phyloP scores from a whole-genome alignment of 2,888 invertebrate genomes.

The Onchidella celtica region DNA sequence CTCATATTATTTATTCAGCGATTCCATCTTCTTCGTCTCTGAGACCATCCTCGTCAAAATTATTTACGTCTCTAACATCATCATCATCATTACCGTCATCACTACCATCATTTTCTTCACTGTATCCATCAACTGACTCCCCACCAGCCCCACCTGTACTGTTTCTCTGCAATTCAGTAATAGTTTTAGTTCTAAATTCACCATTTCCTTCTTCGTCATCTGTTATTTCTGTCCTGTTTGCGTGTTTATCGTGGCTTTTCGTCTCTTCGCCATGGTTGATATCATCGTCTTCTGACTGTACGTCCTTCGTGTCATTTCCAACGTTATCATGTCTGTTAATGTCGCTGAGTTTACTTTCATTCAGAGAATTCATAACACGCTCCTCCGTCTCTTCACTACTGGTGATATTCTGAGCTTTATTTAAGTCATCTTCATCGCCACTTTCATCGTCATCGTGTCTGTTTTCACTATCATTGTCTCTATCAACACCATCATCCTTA shows the following conservation, averaged over 20 bases:
- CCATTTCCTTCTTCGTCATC: neutral
- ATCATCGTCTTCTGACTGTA: too few relatives aligned
- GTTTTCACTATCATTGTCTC: neutral
- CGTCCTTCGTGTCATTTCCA: neutral
- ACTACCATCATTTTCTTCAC: neutral
- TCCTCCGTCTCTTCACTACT: neutral
- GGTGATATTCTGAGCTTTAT: neutral
- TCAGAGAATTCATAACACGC: too few relatives aligned
- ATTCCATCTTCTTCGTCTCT: neutral
- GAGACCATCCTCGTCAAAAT: neutral
- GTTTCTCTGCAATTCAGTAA: neutral
- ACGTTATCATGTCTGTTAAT: too few relatives aligned
- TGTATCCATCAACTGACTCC: neutral
- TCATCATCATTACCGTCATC: constrained; percentile 2
- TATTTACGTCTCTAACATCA: neutral
- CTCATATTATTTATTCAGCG: neutral
- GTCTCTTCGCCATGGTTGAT: too few relatives aligned
- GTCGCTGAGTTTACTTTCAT: too few relatives aligned
- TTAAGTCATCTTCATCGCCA: neutral
- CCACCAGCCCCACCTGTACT: too few relatives aligned
- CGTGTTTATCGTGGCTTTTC: too few relatives aligned
- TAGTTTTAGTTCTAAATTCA: neutral
- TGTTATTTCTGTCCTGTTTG: neutral
- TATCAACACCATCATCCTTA: neutral
- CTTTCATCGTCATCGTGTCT: neutral